Percentiles rank a stretch among this genome's conserved stretches.
phyloP scores from a whole-genome alignment of 2,888 invertebrate species.

The Coenonympha glycerion region DNA sequence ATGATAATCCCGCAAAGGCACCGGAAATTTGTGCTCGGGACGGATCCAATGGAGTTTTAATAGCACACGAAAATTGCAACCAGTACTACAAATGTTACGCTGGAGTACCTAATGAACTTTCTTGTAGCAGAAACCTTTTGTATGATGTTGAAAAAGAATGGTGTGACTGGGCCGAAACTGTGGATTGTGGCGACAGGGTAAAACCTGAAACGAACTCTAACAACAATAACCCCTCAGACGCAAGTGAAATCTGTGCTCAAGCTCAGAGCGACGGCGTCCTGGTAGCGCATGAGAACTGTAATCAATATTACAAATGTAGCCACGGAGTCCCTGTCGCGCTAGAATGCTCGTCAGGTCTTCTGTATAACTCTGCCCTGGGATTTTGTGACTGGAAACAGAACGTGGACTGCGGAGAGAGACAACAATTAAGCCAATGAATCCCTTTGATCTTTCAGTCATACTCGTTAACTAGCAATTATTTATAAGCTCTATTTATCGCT shows the following conservation, averaged over 20 bases:
- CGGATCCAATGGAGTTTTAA: slow-evolving; percentile 34
- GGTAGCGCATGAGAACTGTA: slow-evolving; percentile 43
- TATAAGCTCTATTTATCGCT: background rate
- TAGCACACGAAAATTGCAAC: slow-evolving; percentile 44
- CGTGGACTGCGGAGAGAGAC: slow-evolving; percentile 41
- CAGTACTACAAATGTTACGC: slow-evolving; percentile 37
- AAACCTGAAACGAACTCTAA: slow-evolving; percentile 25
- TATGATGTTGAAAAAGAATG: slow-evolving; percentile 33
- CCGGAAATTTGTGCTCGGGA: slow-evolving; percentile 33
- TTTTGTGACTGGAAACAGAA: slow-evolving; percentile 41
- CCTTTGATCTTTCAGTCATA: background rate
- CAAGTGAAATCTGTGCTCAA: slow-evolving; percentile 32
- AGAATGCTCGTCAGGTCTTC: slow-evolving; percentile 34
- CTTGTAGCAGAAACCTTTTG: slow-evolving; percentile 32
- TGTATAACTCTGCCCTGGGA: slow-evolving; percentile 36
- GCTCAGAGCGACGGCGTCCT: slow-evolving; percentile 35
- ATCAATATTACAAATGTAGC: slow-evolving; percentile 41
- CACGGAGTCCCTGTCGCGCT: slow-evolving; percentile 34
- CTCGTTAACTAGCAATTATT: background rate
- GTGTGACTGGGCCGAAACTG: slow-evolving; percentile 40
- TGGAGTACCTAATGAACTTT: slow-evolving; percentile 29
- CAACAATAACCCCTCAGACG: slow-evolving; percentile 30
- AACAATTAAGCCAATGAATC: background rate
- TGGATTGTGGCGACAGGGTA: slow-evolving; percentile 34
- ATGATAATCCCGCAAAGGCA: slow-evolving; percentile 20